These are phyloP conservation scores for Vidua macroura DNA, from an alignment of 2,113 vertebrate genomes.

Conservation along the genomic window DNA sequence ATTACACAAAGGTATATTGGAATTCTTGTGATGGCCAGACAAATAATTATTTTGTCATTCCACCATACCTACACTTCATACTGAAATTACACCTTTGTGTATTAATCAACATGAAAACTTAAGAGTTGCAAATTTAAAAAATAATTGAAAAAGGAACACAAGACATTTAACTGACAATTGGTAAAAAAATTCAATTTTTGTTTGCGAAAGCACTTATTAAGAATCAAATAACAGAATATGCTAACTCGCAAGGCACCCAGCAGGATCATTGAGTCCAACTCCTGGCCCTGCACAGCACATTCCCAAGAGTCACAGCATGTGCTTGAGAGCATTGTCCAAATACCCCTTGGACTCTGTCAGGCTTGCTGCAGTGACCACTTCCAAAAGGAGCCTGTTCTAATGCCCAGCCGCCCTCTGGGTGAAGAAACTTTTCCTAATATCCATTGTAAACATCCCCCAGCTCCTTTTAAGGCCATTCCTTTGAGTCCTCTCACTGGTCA, in stretches of 20 bases:
- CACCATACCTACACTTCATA: neutral
- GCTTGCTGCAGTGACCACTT: neutral
- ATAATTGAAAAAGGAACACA: neutral
- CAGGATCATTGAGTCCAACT: fast-evolving
- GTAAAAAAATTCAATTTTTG: neutral
- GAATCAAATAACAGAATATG: neutral
- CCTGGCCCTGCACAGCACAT: neutral
- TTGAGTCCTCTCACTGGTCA: neutral
- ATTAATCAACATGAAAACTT: neutral
- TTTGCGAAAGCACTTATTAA: neutral
- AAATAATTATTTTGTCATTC: neutral
- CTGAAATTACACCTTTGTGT: neutral
- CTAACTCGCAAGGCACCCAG: neutral
- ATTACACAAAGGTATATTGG: neutral
- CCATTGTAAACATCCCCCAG: neutral
- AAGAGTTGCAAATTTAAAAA: neutral
- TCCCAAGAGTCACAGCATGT: too few species aligned
- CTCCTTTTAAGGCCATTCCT: neutral
- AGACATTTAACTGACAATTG: neutral
- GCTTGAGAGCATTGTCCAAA: neutral
- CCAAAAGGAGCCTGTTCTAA: neutral
- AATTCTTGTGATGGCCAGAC: neutral
- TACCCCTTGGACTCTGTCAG: neutral
- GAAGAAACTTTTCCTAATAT: neutral
- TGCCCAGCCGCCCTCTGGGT: fast-evolving